Evolutionary conservation across 2,797 vertebrate species (phyloP).

Genomic region (Oryzias dopingdopingensis): DNA sequence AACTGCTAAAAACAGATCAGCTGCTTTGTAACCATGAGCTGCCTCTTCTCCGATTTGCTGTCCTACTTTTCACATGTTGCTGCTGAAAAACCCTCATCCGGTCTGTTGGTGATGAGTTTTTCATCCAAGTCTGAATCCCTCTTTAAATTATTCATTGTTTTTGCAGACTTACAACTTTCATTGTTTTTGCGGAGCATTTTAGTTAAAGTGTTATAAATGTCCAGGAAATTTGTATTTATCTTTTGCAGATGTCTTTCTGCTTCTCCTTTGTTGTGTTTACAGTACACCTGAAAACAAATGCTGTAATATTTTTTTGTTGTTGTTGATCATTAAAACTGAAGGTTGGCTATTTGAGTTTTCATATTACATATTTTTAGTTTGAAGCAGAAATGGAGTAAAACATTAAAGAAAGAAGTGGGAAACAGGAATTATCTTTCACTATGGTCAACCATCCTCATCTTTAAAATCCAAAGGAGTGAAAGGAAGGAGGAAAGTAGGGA

Average conservation of each 20-base stretch:
- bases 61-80: background rate
- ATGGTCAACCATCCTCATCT: constrained; percentile 25
- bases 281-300: background rate
- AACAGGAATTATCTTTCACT: constrained; percentile 27
- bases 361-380: constrained; percentile 19
- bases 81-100: background rate
- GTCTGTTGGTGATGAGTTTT: background rate
- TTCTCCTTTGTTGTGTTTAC: constrained; percentile 4
- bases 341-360: constrained; percentile 4
- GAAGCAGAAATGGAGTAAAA: background rate
- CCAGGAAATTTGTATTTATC: too few relatives aligned
- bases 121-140: too few relatives aligned
- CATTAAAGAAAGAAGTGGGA: constrained; percentile 20
- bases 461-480: constrained; percentile 32
- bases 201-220: too few relatives aligned
- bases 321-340: background rate
- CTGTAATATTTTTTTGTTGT: background rate
- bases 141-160: too few relatives aligned
- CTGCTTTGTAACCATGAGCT: too few relatives aligned
- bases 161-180: too few relatives aligned
- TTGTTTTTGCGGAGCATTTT: too few relatives aligned
- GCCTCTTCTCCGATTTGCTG: background rate
- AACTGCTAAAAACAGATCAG: constrained; percentile 2
- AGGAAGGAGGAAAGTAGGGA: constrained; percentile 34
- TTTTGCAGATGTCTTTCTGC: constrained; percentile 2